Evolutionary conservation across 2,113 vertebrate species (phyloP).

Genomic region (Diadophis punctatus): DNA sequence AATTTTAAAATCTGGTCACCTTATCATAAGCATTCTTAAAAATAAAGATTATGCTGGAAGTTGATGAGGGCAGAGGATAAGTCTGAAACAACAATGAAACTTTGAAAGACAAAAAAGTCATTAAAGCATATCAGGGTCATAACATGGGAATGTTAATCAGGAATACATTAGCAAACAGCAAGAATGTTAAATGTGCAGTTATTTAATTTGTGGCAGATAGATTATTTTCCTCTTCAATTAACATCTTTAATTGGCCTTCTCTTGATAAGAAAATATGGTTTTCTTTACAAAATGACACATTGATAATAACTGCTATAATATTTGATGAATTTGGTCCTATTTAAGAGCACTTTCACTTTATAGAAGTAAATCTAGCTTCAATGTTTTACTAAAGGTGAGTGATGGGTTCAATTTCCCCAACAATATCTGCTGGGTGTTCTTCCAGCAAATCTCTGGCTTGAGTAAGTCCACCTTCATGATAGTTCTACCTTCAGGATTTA

Average conservation of each 20-base stretch:
- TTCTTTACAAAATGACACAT: slow-evolving; percentile 31
- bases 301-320: slow-evolving; percentile 27
- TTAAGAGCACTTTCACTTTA: slow-evolving; percentile 38
- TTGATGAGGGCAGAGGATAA: not conserved
- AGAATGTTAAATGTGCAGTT: slow-evolving; percentile 31
- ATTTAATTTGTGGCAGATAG: slow-evolving; percentile 44
- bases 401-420: not conserved
- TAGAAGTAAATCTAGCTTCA: slow-evolving; percentile 12
- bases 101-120: slow-evolving; percentile 28
- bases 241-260: slow-evolving; percentile 37
- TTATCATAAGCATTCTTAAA: not conserved
- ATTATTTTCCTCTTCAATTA: slow-evolving; percentile 45
- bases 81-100: not conserved
- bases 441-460: not conserved
- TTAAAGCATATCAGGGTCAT: slow-evolving; percentile 52
- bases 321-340: slow-evolving; percentile 45
- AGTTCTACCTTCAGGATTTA: not conserved
- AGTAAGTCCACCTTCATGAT: not conserved
- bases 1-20: too few species aligned
- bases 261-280: slow-evolving; percentile 24
- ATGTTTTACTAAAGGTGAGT: slow-evolving; percentile 12
- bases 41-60: not conserved
- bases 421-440: not conserved
- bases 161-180: slow-evolving; percentile 41
- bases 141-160: slow-evolving; percentile 55